These are phyloP conservation scores for Temnothorax rugatulus DNA, from an alignment of 2,888 invertebrate species.

Conservation along the genomic window DNA sequence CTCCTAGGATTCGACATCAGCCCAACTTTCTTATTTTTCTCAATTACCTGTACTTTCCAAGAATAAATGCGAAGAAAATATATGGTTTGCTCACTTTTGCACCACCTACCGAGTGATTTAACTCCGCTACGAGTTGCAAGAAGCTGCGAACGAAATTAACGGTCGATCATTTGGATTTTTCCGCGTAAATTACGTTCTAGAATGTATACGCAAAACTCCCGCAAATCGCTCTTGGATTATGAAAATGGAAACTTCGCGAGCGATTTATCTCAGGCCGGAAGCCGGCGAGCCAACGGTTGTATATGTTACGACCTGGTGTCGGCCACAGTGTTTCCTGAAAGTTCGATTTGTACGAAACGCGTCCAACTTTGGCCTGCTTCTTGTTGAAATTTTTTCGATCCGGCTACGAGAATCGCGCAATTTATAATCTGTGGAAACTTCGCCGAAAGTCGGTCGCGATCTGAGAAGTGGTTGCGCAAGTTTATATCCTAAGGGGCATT, in stretches of 20 bases:
- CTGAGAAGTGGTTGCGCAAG: constrained; percentile 27
- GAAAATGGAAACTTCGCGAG: constrained; percentile 53
- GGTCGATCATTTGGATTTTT: constrained; percentile 55
- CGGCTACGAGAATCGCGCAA: constrained; percentile 32
- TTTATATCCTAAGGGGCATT: constrained; percentile 41
- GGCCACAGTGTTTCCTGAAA: constrained; percentile 56
- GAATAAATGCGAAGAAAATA: constrained; percentile 27
- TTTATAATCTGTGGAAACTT: constrained; percentile 51
- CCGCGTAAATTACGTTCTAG: constrained; percentile 43
- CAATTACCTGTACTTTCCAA: constrained; percentile 20
- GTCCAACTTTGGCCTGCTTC: constrained; percentile 44
- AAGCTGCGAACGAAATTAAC: constrained; percentile 51
- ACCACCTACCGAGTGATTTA: constrained; percentile 39
- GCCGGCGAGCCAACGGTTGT: constrained; percentile 38
- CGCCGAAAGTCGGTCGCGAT: constrained; percentile 33
- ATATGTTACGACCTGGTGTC: constrained; percentile 50
- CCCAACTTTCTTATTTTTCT: constrained; percentile 21
- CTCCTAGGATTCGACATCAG: constrained; percentile 15
- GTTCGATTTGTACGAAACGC: constrained; percentile 71
- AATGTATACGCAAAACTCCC: constrained; percentile 33
- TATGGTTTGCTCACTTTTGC: constrained; percentile 14
- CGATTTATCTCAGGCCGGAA: constrained; percentile 44
- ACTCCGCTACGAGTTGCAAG: constrained; percentile 27
- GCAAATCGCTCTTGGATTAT: constrained; percentile 54
- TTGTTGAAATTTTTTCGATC: constrained; percentile 49